Evolutionary conservation across 2,797 vertebrate genomes (phyloP).

Genomic region (Champsocephalus esox): DNA sequence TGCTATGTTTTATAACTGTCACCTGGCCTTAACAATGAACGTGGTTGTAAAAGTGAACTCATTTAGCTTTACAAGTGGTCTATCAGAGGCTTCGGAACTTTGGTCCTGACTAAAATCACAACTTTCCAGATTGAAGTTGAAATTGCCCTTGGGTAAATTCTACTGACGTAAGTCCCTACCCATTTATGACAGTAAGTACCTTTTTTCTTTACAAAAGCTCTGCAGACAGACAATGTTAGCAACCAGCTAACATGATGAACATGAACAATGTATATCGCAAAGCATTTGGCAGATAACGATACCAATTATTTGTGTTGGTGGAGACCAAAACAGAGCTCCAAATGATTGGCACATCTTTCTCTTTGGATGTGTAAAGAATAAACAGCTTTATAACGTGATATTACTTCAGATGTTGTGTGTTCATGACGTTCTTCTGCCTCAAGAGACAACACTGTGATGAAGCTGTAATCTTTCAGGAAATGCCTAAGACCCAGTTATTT

Average conservation of each 20-base stretch:
- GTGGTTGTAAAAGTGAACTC: not conserved
- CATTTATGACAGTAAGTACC: accelerated
- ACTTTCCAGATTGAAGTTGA: no score
- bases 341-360: not conserved
- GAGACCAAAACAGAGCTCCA: not conserved
- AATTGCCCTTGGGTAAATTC: not conserved
- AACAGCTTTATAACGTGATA: not conserved
- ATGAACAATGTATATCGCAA: not conserved
- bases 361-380: not conserved
- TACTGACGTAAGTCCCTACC: not conserved
- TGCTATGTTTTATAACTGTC: not conserved
- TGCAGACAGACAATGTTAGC: not conserved
- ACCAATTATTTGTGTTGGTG: not conserved
- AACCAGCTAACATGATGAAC: no score
- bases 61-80: not conserved
- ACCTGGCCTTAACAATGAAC: not conserved
- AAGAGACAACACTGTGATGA: not conserved
- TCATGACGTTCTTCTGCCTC: not conserved
- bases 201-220: not conserved
- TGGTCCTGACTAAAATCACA: not conserved
- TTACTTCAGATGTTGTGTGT: not conserved
- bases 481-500: slow-evolving; percentile 2
- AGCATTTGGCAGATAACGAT: not conserved
- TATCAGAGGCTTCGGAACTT: not conserved
- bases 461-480: not conserved